phyloP scores from a whole-genome alignment of 2,113 vertebrate species.

The Apteryx owenii region DNA sequence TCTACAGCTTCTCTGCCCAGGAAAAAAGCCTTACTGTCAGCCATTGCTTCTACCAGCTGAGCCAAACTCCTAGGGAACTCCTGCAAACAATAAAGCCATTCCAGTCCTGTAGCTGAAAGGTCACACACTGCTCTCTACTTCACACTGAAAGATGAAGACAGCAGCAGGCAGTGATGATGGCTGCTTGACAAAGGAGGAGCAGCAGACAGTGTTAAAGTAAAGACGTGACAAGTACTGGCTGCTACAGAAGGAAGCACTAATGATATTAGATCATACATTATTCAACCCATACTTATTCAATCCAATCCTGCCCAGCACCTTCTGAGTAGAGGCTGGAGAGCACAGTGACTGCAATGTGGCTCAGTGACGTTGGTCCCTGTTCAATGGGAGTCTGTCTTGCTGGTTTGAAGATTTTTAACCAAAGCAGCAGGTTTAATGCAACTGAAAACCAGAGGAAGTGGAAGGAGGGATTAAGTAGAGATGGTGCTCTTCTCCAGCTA shows the following conservation, averaged over 20 bases:
- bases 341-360: not conserved
- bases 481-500: not conserved
- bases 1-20: not conserved
- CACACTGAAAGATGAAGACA: not conserved
- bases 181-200: not conserved
- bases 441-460: not conserved
- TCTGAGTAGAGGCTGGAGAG: not conserved
- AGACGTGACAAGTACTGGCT: not conserved
- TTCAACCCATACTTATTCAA: not conserved
- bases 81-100: not conserved
- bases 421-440: conserved; percentile 2
- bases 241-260: not conserved
- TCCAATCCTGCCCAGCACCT: not conserved
- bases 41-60: not conserved
- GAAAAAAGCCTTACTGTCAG: not conserved
- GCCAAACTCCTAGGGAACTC: not conserved
- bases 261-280: not conserved
- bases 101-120: not conserved
- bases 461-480: not conserved
- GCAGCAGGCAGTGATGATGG: not conserved
- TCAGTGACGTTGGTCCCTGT: conserved; percentile 7
- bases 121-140: not conserved
- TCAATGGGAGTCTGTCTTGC: not conserved
- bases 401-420: conserved; percentile 29
- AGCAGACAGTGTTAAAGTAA: not conserved